A percentile compares a stretch with the other conserved stretches of the same genome.
phyloP scores from a whole-genome alignment of 2,797 vertebrate species.

The Cyprinodon diabolis region DNA sequence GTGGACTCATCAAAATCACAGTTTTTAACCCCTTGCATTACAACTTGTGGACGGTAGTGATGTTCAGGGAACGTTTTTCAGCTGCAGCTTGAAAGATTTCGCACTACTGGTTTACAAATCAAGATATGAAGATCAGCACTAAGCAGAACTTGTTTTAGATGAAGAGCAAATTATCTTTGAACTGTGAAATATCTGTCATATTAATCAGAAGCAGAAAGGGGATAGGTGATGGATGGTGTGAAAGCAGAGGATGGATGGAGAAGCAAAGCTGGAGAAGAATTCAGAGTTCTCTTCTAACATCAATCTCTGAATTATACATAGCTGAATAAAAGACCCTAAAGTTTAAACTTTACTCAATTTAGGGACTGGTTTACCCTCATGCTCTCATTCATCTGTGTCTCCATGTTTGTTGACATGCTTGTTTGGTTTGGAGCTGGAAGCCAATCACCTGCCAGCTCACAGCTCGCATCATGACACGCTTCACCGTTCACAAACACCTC shows the following conservation, averaged over 20 bases:
- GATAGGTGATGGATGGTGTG: slow-evolving; percentile 14
- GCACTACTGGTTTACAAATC: slow-evolving; percentile 16
- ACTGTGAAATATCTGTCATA: slow-evolving; percentile 15
- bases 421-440: slow-evolving; percentile 58
- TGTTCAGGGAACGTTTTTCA: slow-evolving; percentile 1
- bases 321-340: slow-evolving; percentile 39
- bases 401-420: slow-evolving; percentile 33
- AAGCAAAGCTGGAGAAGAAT: slow-evolving; percentile 19
- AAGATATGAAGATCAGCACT: slow-evolving; percentile 29
- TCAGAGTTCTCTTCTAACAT: slow-evolving; percentile 22
- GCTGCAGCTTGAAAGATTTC: slow-evolving; percentile 12
- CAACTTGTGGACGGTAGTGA: not conserved
- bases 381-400: slow-evolving; percentile 29
- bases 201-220: slow-evolving; percentile 22
- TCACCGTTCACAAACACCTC: slow-evolving; percentile 45
- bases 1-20: slow-evolving; percentile 3
- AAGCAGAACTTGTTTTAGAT: slow-evolving; percentile 28
- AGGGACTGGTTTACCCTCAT: slow-evolving; percentile 51
- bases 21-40: not conserved
- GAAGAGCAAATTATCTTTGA: slow-evolving; percentile 21
- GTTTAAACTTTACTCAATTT: slow-evolving; percentile 41
- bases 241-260: slow-evolving; percentile 22
- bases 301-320: slow-evolving; percentile 17
- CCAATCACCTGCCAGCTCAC: slow-evolving; percentile 64
- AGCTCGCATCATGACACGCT: slow-evolving; percentile 44